Conservation (phyloP, 2,797 vertebrate species). For the Propithecus perrieri region DNA sequence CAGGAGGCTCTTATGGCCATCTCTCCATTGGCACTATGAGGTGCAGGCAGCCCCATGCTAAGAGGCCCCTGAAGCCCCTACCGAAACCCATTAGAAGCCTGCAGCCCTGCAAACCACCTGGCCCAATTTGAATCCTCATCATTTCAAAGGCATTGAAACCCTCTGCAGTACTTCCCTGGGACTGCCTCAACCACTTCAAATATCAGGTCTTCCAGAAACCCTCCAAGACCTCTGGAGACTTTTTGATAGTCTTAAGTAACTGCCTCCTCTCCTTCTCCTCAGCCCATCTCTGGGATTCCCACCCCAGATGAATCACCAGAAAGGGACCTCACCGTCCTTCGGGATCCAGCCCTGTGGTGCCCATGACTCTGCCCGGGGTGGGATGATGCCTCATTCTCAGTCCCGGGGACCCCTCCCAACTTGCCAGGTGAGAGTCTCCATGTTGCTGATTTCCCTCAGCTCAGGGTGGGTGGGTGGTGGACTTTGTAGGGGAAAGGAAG, state of each 20-base stretch:
- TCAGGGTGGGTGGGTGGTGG: not conserved
- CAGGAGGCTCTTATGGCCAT: slow-evolving; percentile 95
- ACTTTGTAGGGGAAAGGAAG: not conserved
- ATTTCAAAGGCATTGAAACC: not conserved
- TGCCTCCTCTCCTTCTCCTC: slow-evolving; percentile 35
- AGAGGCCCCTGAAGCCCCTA: slow-evolving; percentile 22
- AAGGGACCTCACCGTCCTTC: slow-evolving; percentile 68
- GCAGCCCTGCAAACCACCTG: not conserved
- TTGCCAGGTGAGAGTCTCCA: slow-evolving; percentile 87
- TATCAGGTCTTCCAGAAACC: not conserved
- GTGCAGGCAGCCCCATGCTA: slow-evolving; percentile 82
- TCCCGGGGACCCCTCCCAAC: slow-evolving; percentile 88
- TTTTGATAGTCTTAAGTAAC: slow-evolving; percentile 38
- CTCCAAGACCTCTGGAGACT: not conserved
- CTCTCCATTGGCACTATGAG: slow-evolving; percentile 97
- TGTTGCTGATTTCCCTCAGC: not conserved
- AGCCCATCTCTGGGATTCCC: slow-evolving; percentile 93
- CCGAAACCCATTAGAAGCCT: slow-evolving; percentile 14
- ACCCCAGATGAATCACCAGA: slow-evolving; percentile 91
- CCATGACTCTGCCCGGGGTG: slow-evolving; percentile 79
- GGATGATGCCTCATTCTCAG: slow-evolving; percentile 80
- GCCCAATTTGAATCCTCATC: not conserved
- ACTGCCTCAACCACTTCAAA: not conserved
- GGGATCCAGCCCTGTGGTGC: slow-evolving; percentile 76
- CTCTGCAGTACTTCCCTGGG: not conserved